phyloP scores from a whole-genome alignment of 2,113 vertebrate species.

The Tychaedon coryphoeus region DNA sequence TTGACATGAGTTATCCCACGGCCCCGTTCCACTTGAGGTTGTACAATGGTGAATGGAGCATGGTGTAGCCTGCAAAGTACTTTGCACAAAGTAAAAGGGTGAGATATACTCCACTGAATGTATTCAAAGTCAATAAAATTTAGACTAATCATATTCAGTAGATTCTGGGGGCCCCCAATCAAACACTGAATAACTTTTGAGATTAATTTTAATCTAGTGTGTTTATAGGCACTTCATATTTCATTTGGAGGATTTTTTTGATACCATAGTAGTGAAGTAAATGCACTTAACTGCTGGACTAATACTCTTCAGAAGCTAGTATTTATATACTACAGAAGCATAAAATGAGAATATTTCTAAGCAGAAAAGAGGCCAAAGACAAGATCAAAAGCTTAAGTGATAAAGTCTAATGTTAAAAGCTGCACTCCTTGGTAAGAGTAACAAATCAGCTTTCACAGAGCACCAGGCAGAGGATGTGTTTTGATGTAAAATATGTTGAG shows the following conservation, averaged over 20 bases:
- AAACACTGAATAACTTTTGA: neutral
- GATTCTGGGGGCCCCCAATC: neutral
- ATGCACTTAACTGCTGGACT: neutral
- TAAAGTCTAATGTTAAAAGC: neutral
- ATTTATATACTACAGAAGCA: neutral
- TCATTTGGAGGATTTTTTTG: neutral
- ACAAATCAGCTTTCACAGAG: neutral
- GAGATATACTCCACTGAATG: neutral
- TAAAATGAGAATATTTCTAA: neutral
- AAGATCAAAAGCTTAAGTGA: neutral
- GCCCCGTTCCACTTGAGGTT: neutral
- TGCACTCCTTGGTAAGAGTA: neutral
- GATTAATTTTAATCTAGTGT: neutral
- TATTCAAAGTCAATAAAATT: neutral
- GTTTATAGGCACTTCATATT: neutral
- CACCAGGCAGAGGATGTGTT: neutral
- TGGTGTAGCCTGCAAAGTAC: rapidly evolving
- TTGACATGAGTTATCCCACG: neutral
- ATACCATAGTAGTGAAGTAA: neutral
- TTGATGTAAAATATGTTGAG: neutral
- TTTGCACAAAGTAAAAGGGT: neutral
- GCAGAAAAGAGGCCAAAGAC: neutral
- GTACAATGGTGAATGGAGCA: neutral
- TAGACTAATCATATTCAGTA: neutral
- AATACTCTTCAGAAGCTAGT: neutral